phyloP scores from a whole-genome alignment of 2,888 invertebrate species.

The Archaeoteleia sp. region DNA sequence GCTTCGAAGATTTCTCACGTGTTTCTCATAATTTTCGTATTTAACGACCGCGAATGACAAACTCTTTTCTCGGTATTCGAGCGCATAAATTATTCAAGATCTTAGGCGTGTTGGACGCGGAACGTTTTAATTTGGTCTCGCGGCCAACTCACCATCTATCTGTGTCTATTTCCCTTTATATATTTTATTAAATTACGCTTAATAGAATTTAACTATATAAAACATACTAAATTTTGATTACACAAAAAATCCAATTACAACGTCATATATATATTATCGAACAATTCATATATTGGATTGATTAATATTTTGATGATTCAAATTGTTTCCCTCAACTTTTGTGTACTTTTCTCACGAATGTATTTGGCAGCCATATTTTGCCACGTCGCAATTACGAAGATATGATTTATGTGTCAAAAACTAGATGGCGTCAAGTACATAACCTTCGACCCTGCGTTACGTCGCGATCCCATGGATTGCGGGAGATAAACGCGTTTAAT shows the following conservation, averaged over 20 bases:
- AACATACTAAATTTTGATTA: too few relatives aligned
- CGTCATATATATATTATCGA: too few relatives aligned
- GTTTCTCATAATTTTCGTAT: slow-evolving; percentile 50
- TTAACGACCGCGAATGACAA: slow-evolving; percentile 40
- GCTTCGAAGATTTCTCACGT: slow-evolving; percentile 49
- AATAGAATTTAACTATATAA: too few relatives aligned
- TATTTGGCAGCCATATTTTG: neutral
- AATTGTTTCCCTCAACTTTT: too few relatives aligned
- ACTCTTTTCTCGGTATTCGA: slow-evolving; percentile 44
- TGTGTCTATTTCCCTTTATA: too few relatives aligned
- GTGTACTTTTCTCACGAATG: slow-evolving; percentile 43
- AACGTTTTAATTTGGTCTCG: slow-evolving; percentile 30
- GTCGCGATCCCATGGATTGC: slow-evolving; percentile 40
- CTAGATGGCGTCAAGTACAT: slow-evolving; percentile 22
- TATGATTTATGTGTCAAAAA: slow-evolving; percentile 39
- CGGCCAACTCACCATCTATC: neutral
- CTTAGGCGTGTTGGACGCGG: slow-evolving; percentile 8
- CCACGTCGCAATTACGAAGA: slow-evolving; percentile 30
- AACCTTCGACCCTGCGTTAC: slow-evolving; percentile 23
- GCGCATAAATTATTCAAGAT: slow-evolving; percentile 23
- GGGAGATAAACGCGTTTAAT: slow-evolving; percentile 51
- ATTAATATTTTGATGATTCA: too few relatives aligned
- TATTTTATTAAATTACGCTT: too few relatives aligned
- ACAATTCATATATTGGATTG: too few relatives aligned
- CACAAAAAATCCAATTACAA: too few relatives aligned